phyloP scores from a whole-genome alignment of 2,797 vertebrate species.

The Arnoldichthys spilopterus region DNA sequence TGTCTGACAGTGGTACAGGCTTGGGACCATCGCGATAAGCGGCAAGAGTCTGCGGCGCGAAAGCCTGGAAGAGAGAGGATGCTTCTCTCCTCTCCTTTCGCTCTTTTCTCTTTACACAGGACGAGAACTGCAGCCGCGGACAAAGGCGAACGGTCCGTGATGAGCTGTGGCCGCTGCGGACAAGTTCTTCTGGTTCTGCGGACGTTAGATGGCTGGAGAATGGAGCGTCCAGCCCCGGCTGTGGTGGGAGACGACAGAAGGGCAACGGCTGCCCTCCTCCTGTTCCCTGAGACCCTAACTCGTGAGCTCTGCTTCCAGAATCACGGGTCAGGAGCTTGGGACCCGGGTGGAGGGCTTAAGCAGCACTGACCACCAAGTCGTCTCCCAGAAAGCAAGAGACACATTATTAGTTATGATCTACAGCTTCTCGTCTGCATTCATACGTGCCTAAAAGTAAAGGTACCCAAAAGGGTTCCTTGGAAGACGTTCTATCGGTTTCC shows the following conservation, averaged over 20 bases:
- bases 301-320: constrained; percentile 97
- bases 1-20: constrained; percentile 49
- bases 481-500: not conserved
- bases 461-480: not conserved
- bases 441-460: not conserved
- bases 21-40: constrained; percentile 12
- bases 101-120: constrained; percentile 43
- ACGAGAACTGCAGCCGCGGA: constrained; percentile 17
- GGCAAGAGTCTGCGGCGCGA: not conserved
- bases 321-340: constrained; percentile 99
- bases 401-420: not conserved
- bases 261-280: constrained; percentile 87
- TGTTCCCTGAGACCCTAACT: constrained; percentile 99
- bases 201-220: constrained; percentile 1
- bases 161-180: constrained; percentile 13
- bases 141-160: constrained; percentile 16
- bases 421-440: not conserved
- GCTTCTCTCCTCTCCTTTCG: constrained; percentile 50
- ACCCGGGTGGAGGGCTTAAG: constrained; percentile 97
- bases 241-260: not conserved
- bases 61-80: constrained; percentile 9
- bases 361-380: constrained; percentile 70
- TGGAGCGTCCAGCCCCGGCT: constrained; percentile 1
- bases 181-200: constrained; percentile 3
- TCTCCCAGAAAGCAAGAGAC: not conserved